Evolutionary conservation across 1,140 invertebrate genomes (phyloP), one percentile per base, ranked within the genome.

Genomic region (Drusus annulatus): DNA sequence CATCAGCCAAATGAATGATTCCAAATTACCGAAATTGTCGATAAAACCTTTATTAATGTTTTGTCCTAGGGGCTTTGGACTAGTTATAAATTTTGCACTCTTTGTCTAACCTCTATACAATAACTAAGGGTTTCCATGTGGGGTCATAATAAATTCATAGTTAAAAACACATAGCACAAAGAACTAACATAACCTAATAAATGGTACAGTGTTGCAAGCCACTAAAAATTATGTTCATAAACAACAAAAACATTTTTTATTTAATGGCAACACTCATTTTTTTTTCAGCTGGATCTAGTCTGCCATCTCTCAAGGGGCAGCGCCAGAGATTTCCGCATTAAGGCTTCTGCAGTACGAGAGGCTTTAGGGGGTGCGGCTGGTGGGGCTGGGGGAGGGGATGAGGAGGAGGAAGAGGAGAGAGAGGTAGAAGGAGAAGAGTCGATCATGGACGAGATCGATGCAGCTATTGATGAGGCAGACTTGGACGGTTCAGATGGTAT

Each of bases 291-390:
- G 71, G 88, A 90, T 80, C 84, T 92, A 45, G 85, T 87, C 16
- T 87, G 87, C 82, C 89, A 88, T 78, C 85, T 91, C 4, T 91
- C 90, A 56, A 86, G 85, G 69, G 89, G 90, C 17, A 86, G 87
- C 17, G 88, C 88, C 1, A 85, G 91, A 84, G 91, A 91, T 85
- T 91, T 91, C 73, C 85, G 89, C 84, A 88, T 90, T 58, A 85
- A 86, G 76, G 86, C 88, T 65, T 80, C 85, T 16, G 80, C 86
- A 54, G 74, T 91, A 0, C 84, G 86, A 25, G 85, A 90, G 84
- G 87, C 86, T 62, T 79, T 91, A n/a, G n/a, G 23, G 23, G 23
- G 51, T 8, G 36, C 5, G 87, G 90, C 16, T 5, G 23, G 23
- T 1, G 28, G 25, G 17, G 7, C 63, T 51, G 50, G 16, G n/a